These are phyloP conservation scores for Enteromius paludinosus DNA, from an alignment of 2,797 vertebrate species.

Conservation along the genomic window DNA sequence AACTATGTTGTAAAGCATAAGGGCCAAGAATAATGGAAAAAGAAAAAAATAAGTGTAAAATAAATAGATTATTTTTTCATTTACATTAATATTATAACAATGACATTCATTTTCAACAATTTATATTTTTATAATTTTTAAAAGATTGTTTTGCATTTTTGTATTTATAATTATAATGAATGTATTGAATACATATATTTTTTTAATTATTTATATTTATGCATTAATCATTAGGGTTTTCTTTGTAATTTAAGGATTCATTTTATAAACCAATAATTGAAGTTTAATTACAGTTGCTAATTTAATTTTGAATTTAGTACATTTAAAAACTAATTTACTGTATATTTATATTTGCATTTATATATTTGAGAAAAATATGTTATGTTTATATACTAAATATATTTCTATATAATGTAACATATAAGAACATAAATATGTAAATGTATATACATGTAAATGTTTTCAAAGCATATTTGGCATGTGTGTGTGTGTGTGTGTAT, in stretches of 20 bases:
- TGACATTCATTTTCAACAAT: background rate
- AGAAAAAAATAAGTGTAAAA: background rate
- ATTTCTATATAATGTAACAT: no score
- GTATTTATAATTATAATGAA: background rate
- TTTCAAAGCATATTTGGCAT: no score
- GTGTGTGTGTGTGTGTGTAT: no score
- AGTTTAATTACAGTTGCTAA: background rate
- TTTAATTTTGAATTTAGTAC: background rate
- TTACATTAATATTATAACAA: background rate
- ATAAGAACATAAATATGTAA: no score
- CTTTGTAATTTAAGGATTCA: background rate
- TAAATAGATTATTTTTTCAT: background rate
- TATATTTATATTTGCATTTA: no score
- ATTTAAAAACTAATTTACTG: no score
- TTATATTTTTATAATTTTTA: no score
- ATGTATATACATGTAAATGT: no score
- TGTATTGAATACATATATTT: background rate
- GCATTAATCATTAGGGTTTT: background rate
- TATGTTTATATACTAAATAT: no score
- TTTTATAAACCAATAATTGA: background rate
- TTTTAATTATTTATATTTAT: background rate
- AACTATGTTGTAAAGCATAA: background rate
- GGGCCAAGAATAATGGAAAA: background rate
- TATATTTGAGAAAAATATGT: no score
- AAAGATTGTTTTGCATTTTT: background rate